phyloP scores from a whole-genome alignment of 2,797 vertebrate genomes.

The Nannoperca australis region DNA sequence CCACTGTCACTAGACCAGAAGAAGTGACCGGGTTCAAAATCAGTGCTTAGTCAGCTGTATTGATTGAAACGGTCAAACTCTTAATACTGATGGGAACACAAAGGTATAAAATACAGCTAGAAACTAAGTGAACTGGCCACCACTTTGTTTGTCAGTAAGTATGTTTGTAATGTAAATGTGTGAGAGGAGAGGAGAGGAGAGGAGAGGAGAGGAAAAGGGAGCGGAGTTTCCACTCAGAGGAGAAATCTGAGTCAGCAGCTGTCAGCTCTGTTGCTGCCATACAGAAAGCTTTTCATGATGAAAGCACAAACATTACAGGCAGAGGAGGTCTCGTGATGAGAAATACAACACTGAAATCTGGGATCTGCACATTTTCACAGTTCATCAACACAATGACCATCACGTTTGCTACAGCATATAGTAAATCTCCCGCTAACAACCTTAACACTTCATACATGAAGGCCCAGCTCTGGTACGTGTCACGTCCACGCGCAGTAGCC shows the following conservation, averaged over 20 bases:
- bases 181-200: too few species aligned
- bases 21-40: constrained; percentile 24
- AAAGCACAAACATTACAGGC: constrained; percentile 53
- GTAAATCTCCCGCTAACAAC: background rate
- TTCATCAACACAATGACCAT: constrained; percentile 45
- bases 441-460: background rate
- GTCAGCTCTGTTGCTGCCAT: constrained; percentile 56
- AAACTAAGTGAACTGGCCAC: background rate
- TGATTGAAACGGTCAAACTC: constrained; percentile 29
- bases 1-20: background rate
- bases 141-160: constrained; percentile 1
- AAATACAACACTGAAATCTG: constrained; percentile 27
- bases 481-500: constrained; percentile 1
- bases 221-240: constrained; percentile 36
- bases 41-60: constrained; percentile 47
- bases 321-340: constrained; percentile 4
- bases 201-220: constrained; percentile 11
- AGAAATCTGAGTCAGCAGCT: constrained; percentile 77
- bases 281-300: constrained; percentile 58
- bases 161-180: background rate
- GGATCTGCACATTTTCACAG: constrained; percentile 18
- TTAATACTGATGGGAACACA: background rate
- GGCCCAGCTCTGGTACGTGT: background rate
- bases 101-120: constrained; percentile 6
- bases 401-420: background rate